phyloP scores from a whole-genome alignment of 2,113 vertebrate genomes.

The Thalassarche chlororhynchos region DNA sequence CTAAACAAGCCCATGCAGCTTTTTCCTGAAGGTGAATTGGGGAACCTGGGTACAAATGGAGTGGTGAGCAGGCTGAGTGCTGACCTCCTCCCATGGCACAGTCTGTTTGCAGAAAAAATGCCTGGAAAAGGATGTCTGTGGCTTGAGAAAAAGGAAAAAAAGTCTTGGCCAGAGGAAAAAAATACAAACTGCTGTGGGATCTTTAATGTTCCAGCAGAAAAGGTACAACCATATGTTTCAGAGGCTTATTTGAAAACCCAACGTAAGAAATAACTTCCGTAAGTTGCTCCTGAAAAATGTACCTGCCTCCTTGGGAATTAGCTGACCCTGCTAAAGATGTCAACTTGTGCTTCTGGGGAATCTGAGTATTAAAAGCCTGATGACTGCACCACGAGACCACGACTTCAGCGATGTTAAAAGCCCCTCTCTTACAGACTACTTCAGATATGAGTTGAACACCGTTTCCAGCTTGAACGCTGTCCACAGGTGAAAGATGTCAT shows the following conservation, averaged over 20 bases:
- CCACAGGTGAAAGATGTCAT: too few species aligned
- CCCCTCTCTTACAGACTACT: not conserved
- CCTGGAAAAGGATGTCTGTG: not conserved
- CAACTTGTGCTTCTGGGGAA: not conserved
- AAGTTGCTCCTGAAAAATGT: not conserved
- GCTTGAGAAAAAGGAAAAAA: not conserved
- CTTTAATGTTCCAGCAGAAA: not conserved
- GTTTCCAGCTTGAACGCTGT: fast-evolving
- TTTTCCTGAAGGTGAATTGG: not conserved
- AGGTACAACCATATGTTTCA: not conserved
- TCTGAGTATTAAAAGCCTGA: not conserved
- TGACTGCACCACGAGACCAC: fast-evolving
- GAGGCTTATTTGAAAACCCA: not conserved
- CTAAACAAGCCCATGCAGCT: not conserved
- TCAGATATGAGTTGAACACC: not conserved
- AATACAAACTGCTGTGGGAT: not conserved
- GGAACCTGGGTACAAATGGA: not conserved
- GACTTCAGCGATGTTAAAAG: not conserved
- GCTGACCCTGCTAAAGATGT: not conserved
- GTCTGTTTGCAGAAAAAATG: not conserved
- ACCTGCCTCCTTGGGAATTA: not conserved
- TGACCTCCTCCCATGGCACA: not conserved
- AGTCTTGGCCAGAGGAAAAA: not conserved
- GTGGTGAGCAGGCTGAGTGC: not conserved
- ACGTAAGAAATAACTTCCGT: fast-evolving